A percentile compares a stretch with the other conserved stretches of the same genome.
phyloP scores from a whole-genome alignment of 2,888 invertebrate species.

The Girardia tigrina region DNA sequence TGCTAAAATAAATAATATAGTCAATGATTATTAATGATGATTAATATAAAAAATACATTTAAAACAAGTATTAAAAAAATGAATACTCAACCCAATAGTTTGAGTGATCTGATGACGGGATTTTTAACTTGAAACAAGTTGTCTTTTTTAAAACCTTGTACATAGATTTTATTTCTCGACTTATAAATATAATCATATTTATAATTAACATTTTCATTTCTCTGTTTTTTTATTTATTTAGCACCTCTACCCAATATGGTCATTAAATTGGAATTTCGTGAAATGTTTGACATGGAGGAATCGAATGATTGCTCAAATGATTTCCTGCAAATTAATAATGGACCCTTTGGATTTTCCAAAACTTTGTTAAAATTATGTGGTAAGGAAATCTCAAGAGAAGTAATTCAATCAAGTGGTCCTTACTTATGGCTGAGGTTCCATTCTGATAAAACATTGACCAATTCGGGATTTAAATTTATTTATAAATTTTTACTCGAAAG shows the following conservation, averaged over 20 bases:
- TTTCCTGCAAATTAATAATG: neutral
- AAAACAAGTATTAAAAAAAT: too few relatives aligned
- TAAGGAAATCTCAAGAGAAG: neutral
- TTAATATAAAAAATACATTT: too few relatives aligned
- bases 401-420: neutral
- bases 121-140: too few relatives aligned
- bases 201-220: too few relatives aligned
- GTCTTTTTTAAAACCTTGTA: too few relatives aligned
- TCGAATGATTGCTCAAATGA: neutral
- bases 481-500: neutral
- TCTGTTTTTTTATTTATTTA: too few relatives aligned
- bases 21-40: too few relatives aligned
- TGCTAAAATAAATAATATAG: too few relatives aligned
- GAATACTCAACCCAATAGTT: too few relatives aligned
- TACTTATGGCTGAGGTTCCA: neutral
- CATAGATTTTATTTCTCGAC: too few relatives aligned
- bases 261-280: neutral
- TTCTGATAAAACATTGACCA: neutral
- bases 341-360: neutral
- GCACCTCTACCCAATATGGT: neutral
- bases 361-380: neutral
- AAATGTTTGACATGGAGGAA: neutral
- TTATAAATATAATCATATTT: too few relatives aligned
- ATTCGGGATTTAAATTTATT: neutral
- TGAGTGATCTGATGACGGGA: too few relatives aligned